Percentiles rank a stretch among this genome's conserved stretches.
Evolutionary conservation across 2,888 invertebrate genomes (phyloP).

Genomic region (Pammene aurita): DNA sequence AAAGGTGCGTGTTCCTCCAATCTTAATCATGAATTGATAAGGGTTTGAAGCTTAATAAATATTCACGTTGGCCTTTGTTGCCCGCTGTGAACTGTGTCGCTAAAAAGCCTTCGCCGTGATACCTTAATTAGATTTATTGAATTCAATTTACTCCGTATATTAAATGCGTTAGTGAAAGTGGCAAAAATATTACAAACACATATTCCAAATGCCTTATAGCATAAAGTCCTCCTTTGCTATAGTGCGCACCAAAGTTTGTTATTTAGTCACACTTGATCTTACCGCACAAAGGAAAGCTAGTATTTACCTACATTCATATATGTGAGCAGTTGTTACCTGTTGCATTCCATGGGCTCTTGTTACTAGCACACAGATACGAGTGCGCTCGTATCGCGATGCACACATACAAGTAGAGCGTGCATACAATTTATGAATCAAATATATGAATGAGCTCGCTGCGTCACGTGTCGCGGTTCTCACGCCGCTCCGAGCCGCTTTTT

Average conservation of each 20-base stretch:
- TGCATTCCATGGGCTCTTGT: constrained; percentile 37
- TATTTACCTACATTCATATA: neutral
- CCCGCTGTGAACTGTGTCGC: constrained; percentile 22
- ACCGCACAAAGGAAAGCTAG: too few relatives aligned
- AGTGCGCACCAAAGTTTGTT: too few relatives aligned
- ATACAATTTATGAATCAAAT: constrained; percentile 80
- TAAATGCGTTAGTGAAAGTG: neutral
- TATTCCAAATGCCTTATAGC: too few relatives aligned
- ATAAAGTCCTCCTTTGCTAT: too few relatives aligned
- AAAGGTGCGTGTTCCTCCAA: constrained; percentile 41
- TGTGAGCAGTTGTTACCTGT: constrained; percentile 15
- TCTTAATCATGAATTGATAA: constrained; percentile 36
- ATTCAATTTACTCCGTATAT: constrained; percentile 1
- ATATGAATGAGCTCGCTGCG: constrained; percentile 77
- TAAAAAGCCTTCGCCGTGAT: neutral
- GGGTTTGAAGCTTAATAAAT: constrained; percentile 22
- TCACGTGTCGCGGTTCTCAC: constrained; percentile 81
- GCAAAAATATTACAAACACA: too few relatives aligned
- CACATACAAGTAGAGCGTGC: constrained; percentile 54
- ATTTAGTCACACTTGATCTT: too few relatives aligned
- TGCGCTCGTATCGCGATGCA: constrained; percentile 19
- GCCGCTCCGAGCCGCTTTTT: constrained; percentile 69
- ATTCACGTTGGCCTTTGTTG: constrained; percentile 18
- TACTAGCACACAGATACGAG: constrained; percentile 33
- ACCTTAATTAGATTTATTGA: constrained; percentile 11